phyloP scores from a whole-genome alignment of 2,888 invertebrate genomes.

The Cephus runcator region DNA sequence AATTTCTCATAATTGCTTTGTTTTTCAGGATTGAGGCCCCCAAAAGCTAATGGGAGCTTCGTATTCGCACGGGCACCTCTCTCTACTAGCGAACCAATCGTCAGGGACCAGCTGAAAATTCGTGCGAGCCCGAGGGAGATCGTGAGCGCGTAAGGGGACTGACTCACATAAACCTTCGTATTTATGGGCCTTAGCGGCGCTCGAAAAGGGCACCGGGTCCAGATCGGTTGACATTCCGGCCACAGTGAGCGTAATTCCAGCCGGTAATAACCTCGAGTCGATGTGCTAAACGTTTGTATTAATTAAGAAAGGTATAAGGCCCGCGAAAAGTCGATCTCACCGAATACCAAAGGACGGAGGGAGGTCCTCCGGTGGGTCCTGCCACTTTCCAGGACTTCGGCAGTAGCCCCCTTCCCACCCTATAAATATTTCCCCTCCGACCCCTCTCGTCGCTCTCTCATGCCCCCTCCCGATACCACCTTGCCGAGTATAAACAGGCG shows the following conservation, averaged over 20 bases:
- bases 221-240: constrained; percentile 25
- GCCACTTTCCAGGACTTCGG: background rate
- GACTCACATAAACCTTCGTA: constrained; percentile 18
- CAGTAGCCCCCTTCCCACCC: background rate
- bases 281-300: constrained; percentile 31
- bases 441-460: background rate
- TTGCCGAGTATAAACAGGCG: background rate
- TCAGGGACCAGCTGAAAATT: constrained; percentile 15
- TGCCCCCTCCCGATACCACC: background rate
- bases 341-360: background rate
- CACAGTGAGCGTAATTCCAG: constrained; percentile 20
- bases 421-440: too few relatives aligned
- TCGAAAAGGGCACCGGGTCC: constrained; percentile 1
- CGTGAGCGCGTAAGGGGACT: background rate
- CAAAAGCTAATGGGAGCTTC: background rate
- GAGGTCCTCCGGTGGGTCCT: background rate
- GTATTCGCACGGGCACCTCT: background rate
- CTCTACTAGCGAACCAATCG: background rate
- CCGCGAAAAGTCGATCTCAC: background rate
- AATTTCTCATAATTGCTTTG: background rate
- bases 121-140: constrained; percentile 6
- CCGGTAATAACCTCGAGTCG: constrained; percentile 25
- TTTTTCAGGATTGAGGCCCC: background rate
- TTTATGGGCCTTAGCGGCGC: constrained; percentile 15
- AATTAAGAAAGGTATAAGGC: constrained; percentile 30